Conservation (phyloP, 2,113 vertebrate genomes). For the Saccopteryx leptura region DNA sequence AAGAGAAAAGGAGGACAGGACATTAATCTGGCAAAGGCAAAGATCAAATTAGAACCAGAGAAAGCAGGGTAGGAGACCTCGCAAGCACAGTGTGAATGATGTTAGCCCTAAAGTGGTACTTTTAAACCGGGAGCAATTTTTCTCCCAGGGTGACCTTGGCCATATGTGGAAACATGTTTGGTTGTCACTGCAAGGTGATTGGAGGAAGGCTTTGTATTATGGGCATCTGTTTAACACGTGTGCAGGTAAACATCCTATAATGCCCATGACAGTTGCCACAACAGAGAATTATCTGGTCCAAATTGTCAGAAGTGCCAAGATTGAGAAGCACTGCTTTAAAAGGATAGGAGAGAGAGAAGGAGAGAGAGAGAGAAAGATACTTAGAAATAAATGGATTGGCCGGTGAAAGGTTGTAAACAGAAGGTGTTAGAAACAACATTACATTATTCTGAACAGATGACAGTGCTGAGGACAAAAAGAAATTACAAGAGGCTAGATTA, state of each 20-base stretch:
- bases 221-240: neutral
- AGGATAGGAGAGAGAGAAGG: neutral
- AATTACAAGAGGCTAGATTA: neutral
- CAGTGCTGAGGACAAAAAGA: neutral
- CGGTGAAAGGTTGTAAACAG: neutral
- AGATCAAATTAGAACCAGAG: neutral
- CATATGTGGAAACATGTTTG: neutral
- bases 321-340: neutral
- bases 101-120: neutral
- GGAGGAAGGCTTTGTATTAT: neutral
- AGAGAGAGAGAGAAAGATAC: neutral
- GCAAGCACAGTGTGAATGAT: neutral
- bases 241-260: neutral
- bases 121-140: neutral
- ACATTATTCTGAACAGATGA: neutral
- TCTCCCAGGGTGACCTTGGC: neutral
- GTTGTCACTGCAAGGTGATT: neutral
- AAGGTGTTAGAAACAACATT: neutral
- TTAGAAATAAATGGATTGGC: neutral
- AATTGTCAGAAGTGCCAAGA: neutral
- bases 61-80: neutral
- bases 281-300: neutral
- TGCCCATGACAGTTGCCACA: neutral
- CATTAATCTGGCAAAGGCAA: neutral
- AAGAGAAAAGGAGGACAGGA: neutral